Evolutionary conservation across 2,797 vertebrate species (phyloP), one percentile per base, ranked within the genome.

Genomic region (Leptatherina wallacei): DNA sequence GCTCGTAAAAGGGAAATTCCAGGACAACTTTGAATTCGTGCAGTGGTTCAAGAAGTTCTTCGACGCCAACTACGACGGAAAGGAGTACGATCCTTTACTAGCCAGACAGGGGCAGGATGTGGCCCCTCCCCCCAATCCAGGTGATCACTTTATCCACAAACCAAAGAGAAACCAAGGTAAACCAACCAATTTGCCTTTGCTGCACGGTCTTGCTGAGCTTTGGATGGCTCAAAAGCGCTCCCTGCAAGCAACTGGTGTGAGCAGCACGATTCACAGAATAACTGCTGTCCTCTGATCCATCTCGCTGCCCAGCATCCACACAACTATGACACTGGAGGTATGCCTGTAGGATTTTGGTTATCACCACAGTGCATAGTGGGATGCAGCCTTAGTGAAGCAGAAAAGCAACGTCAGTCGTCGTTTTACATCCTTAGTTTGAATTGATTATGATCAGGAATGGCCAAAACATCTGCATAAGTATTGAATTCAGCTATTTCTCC

Each of bases 1-100:
- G 92, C 94, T 99, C 56, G 97, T 99, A 83, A 99, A 99, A 91
- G 97, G 98, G 82, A 98, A 97, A 89, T 99, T 99, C 94, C 98
- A 99, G 92, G 98, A 99, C 95, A 99, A 99, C 93, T 99, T 99
- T 88, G 98, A 99, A 86, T 99, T 99, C 60, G 96, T 99, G 88
- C 98, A 99, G 91, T 99, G 98, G 98, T 99, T 98, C 88, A 99
- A 99, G 95, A 99, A 99, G 88, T 99, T 99, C 90, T 99, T 99
- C 32, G 98, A 99, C 22, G 97, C 98, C 91, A 99, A 99, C 95
- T 99, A 99, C 6, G 97, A 99, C 11, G 98, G 97, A 81, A 98
- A 99, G 94, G 98, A 98, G 77, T 99, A 99, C 58, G 97, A 99
- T 94, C 97, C 98, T 3, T 80, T 97, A 83, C 91, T 96, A 92